A percentile compares a stretch with the other conserved stretches of the same genome.
Evolutionary conservation across 2,888 invertebrate species (phyloP).

Genomic region (Drosophila engyochracea): DNA sequence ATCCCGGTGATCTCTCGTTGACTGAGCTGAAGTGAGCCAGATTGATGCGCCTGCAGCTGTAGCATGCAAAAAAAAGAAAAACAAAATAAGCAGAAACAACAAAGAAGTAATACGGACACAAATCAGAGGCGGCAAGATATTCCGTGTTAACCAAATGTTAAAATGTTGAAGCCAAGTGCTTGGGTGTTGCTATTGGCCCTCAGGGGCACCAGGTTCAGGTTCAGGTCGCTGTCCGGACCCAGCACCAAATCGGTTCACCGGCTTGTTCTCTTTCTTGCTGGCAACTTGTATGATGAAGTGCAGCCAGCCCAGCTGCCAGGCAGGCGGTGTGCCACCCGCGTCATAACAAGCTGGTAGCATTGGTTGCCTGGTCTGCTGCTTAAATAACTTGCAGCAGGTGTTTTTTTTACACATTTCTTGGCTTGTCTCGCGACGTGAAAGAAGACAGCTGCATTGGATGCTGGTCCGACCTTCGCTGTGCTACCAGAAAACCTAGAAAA

Average conservation of each 20-base stretch:
- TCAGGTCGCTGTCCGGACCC: constrained; percentile 13
- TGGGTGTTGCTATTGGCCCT: constrained; percentile 69
- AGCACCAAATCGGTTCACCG: constrained; percentile 16
- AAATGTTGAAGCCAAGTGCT: constrained; percentile 76
- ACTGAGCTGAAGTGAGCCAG: constrained; percentile 62
- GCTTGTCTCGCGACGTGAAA: constrained; percentile 73
- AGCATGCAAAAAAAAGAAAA: constrained; percentile 23
- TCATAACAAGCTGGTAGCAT: constrained; percentile 59
- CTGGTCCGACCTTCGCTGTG: constrained; percentile 31
- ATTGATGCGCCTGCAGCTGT: constrained; percentile 77
- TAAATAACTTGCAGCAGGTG: constrained; percentile 81
- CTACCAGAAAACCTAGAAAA: constrained; percentile 27
- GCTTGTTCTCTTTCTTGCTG: constrained; percentile 49
- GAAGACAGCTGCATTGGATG: constrained; percentile 73
- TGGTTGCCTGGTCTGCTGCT: constrained; percentile 51
- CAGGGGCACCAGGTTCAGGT: constrained; percentile 34
- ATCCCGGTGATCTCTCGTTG: constrained; percentile 60
- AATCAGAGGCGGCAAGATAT: constrained; percentile 74
- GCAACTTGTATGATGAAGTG: constrained; percentile 78
- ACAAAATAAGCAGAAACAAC: constrained; percentile 21
- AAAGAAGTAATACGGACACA: constrained; percentile 33
- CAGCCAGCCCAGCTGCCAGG: constrained; percentile 47
- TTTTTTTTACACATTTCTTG: constrained; percentile 79
- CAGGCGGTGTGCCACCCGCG: constrained; percentile 62
- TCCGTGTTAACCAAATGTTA: constrained; percentile 79